Percentiles rank a stretch among this genome's conserved stretches.
phyloP scores from a whole-genome alignment of 2,797 vertebrate species.

The Sebastes vulpes region DNA sequence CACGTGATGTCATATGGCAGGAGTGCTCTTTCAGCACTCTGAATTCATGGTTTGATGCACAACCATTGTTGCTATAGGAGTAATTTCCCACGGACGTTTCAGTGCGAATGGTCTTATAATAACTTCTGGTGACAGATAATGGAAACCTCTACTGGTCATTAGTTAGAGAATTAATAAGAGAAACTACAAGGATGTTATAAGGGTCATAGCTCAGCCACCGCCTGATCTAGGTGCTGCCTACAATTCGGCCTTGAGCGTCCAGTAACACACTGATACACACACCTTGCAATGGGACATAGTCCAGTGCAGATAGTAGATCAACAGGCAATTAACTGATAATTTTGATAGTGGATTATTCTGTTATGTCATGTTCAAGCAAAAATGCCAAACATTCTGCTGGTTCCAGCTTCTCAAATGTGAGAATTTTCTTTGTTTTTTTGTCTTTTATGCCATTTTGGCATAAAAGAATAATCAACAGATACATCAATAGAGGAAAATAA shows the following conservation, averaged over 20 bases:
- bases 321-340: background rate
- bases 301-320: background rate
- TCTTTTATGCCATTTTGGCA: background rate
- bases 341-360: background rate
- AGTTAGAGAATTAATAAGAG: conserved; percentile 46
- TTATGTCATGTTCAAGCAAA: background rate
- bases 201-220: conserved; percentile 41
- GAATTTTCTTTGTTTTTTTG: background rate
- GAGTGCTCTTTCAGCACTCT: conserved; percentile 1
- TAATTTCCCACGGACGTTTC: conserved; percentile 7
- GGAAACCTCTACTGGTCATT: conserved; percentile 45
- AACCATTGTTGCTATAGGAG: background rate
- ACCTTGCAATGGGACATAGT: background rate
- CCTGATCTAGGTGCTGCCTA: background rate
- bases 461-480: background rate
- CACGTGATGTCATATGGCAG: background rate
- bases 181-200: conserved; percentile 35
- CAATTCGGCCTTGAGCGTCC: background rate
- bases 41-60: background rate
- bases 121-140: conserved; percentile 39
- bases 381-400: background rate
- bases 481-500: background rate
- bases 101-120: conserved; percentile 24
- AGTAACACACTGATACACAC: background rate
- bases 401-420: background rate